These are phyloP conservation scores for Aspiorhynchus laticeps DNA, from an alignment of 2,113 vertebrate species.

Conservation along the genomic window DNA sequence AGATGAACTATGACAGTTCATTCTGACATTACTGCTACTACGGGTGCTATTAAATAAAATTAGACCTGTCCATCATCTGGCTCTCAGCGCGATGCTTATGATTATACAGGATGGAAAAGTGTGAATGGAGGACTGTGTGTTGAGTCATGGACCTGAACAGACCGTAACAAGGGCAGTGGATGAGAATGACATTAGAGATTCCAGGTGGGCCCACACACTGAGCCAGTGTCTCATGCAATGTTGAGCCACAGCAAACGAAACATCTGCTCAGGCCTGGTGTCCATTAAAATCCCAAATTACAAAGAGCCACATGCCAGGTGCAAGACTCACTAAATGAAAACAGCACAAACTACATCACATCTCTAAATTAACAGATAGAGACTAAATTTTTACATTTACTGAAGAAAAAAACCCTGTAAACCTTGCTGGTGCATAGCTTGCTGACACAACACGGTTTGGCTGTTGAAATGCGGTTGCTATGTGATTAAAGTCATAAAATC, in stretches of 20 bases:
- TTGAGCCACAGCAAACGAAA: background rate
- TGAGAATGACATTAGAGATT: background rate
- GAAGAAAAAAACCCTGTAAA: background rate
- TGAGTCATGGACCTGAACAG: background rate
- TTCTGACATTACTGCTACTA: conserved; percentile 13
- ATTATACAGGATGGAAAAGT: background rate
- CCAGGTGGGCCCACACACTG: conserved; percentile 2
- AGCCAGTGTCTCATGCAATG: background rate
- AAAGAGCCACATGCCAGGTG: background rate
- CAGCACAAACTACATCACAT: background rate
- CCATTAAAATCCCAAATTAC: conserved; percentile 9
- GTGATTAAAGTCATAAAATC: background rate
- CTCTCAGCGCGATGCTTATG: background rate
- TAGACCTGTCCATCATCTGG: conserved; percentile 31
- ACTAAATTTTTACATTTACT: background rate
- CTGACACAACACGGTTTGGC: background rate
- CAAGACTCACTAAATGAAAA: background rate
- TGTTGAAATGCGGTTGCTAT: background rate
- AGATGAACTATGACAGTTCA: conserved; percentile 1
- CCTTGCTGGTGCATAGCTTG: background rate
- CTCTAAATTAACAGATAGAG: background rate
- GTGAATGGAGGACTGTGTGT: conserved; percentile 26
- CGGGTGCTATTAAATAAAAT: conserved; percentile 3
- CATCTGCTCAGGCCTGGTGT: conserved; percentile 10
- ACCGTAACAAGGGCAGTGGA: background rate